Evolutionary conservation across 2,113 vertebrate species (phyloP), one percentile per base, ranked within the genome.

Genomic region (Recurvirostra avosetta): DNA sequence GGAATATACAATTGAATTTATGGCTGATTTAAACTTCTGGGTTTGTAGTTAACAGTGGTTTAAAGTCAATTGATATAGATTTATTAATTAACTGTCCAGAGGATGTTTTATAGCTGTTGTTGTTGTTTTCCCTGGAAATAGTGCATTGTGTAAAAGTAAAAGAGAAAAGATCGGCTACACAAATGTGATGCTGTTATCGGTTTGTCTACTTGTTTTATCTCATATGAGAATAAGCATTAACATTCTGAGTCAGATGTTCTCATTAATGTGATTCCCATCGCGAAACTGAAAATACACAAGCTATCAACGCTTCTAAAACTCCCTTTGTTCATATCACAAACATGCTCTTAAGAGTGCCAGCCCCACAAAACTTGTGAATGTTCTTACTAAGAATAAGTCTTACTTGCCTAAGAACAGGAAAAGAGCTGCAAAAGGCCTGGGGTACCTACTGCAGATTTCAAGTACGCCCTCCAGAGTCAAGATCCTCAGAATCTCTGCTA

Each of bases 131-230:
- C 78, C 81, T 89, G 59, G 63, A 94, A 93, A 93, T 59, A 63
- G 18, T 30, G 8, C 15, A 49, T 71, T 63, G 55, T 88, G 36
- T 88, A 61, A 61, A 90, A 75, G 56, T 79, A 68, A 90, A 88
- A 89, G 43, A 94, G 43, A 45, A 86, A 93, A 92, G 38, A 93
- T 90, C 72, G 63, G 52, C 72, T 77, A 67, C 68, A 80, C 6
- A 6, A 86, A 67, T 3, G 2, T 85, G 77, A 78, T 81, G 43
- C 30, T 96, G 70, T 92, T 96, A 84, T 91, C 88, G 34, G 68
- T 96, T 96, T 92, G 76, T 91, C 86, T 97, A 81, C 49, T 86
- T 92, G 83, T 89, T 96, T 94, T 89, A 87, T 89, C 70, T 96
- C 74, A 72, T 87, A 89, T 68, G 68, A 95, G 77, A 94, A 84